A percentile compares a stretch with the other conserved stretches of the same genome.
Conservation (phyloP, 1,140 invertebrate species). For the Aphelenchoides besseyi region DNA sequence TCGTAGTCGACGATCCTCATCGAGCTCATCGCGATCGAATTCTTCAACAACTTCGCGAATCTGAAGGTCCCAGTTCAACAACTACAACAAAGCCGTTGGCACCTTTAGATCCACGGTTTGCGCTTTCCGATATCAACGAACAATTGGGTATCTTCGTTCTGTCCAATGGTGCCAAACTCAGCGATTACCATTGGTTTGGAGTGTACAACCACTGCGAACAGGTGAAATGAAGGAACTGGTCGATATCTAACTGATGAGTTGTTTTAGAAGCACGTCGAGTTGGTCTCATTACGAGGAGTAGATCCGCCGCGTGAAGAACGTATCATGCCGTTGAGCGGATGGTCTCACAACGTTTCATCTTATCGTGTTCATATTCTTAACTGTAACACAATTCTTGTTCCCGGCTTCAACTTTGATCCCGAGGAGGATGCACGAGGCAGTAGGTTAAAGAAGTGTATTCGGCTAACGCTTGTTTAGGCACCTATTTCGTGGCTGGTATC, state of each 20-base stretch:
- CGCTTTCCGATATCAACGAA: constrained; percentile 36
- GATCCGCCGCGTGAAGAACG: constrained; percentile 57
- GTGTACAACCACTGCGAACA: constrained; percentile 49
- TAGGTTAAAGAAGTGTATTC: background rate
- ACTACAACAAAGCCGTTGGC: constrained; percentile 32
- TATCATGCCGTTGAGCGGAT: constrained; percentile 41
- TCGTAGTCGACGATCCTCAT: constrained; percentile 54
- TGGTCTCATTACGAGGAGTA: constrained; percentile 50
- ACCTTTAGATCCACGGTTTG: constrained; percentile 37
- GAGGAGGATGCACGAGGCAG: constrained; percentile 38
- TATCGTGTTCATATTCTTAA: constrained; percentile 56
- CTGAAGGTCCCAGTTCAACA: constrained; percentile 21
- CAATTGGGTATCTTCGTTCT: constrained; percentile 48
- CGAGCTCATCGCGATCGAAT: constrained; percentile 34
- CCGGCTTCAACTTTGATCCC: constrained; percentile 47
- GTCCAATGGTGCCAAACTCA: constrained; percentile 56
- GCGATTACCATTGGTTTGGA: constrained; percentile 56
- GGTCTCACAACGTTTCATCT: constrained; percentile 51
- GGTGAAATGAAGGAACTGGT: background rate
- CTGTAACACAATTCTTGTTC: constrained; percentile 57
- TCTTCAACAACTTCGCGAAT: constrained; percentile 24
- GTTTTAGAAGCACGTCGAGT: constrained; percentile 43
- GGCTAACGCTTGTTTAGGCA: constrained; percentile 35
- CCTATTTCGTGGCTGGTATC: constrained; percentile 54
- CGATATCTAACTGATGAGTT: background rate